These are phyloP conservation scores for Gallinago media DNA, from an alignment of 2,113 vertebrate genomes.

Conservation along the genomic window DNA sequence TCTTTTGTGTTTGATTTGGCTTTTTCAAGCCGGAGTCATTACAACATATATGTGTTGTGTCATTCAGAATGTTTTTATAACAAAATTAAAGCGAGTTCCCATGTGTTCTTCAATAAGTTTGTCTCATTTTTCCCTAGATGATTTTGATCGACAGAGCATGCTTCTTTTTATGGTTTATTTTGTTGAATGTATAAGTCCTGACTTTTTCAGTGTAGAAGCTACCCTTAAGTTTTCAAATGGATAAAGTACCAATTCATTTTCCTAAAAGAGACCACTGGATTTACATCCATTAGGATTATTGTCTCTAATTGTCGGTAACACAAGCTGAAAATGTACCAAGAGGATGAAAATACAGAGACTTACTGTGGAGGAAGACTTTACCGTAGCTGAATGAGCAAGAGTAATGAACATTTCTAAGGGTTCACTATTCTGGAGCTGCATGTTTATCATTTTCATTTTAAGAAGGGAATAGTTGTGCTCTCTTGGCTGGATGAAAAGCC, in stretches of 20 bases:
- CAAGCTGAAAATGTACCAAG: not conserved
- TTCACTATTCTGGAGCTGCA: not conserved
- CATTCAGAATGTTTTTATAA: not conserved
- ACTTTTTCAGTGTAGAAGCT: not conserved
- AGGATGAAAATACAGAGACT: not conserved
- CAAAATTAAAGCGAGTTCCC: constrained; percentile 2
- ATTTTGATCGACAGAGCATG: not conserved
- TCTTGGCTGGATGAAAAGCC: not conserved
- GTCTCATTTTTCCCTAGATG: not conserved
- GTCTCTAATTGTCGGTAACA: not conserved
- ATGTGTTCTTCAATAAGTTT: not conserved
- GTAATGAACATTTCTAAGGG: not conserved
- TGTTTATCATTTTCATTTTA: not conserved
- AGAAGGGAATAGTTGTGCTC: not conserved
- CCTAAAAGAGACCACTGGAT: not conserved
- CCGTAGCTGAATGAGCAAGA: not conserved
- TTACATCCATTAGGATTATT: not conserved
- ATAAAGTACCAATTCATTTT: not conserved
- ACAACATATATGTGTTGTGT: not conserved
- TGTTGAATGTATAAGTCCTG: not conserved
- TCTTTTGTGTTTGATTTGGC: not conserved
- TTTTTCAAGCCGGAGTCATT: not conserved
- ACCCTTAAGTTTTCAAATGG: not conserved
- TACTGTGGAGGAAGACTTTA: not conserved
- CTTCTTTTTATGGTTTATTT: not conserved